Conservation (phyloP, 2,888 invertebrate genomes). For the Crematogaster levior region DNA sequence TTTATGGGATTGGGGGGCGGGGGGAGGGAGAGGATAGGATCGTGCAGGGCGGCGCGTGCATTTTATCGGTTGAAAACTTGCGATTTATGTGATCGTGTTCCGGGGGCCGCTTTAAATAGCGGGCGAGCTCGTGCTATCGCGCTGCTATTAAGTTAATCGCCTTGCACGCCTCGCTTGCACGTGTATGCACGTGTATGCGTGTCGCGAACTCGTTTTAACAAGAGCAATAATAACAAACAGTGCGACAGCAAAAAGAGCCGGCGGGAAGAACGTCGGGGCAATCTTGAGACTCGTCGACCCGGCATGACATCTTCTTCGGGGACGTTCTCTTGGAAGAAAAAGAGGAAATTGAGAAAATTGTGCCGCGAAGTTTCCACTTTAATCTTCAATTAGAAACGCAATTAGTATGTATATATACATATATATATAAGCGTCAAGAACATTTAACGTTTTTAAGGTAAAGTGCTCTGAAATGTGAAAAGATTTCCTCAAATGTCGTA, state of each 20-base stretch:
- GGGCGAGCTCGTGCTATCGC: constrained; percentile 63
- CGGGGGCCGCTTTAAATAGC: constrained; percentile 68
- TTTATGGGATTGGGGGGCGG: background rate
- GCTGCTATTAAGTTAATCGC: constrained; percentile 71
- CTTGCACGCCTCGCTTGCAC: constrained; percentile 60
- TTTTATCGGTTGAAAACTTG: constrained; percentile 59
- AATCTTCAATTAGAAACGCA: constrained; percentile 32
- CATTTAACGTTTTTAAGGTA: background rate
- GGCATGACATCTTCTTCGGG: constrained; percentile 6
- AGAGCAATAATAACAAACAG: constrained; percentile 22
- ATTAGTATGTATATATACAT: background rate
- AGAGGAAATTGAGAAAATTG: constrained; percentile 35
- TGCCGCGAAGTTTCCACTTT: background rate
- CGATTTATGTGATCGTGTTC: constrained; percentile 58
- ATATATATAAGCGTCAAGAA: background rate
- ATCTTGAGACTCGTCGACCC: constrained; percentile 38
- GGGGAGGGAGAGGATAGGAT: background rate
- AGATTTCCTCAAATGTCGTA: background rate
- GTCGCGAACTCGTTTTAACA: constrained; percentile 30
- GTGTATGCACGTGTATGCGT: constrained; percentile 37
- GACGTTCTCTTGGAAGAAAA: background rate
- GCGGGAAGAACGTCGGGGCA: background rate
- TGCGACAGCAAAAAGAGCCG: background rate
- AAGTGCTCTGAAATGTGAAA: background rate
- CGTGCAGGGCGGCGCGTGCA: constrained; percentile 52